Conservation (phyloP, 2,113 vertebrate genomes). For the Chlamydotis undulata region DNA sequence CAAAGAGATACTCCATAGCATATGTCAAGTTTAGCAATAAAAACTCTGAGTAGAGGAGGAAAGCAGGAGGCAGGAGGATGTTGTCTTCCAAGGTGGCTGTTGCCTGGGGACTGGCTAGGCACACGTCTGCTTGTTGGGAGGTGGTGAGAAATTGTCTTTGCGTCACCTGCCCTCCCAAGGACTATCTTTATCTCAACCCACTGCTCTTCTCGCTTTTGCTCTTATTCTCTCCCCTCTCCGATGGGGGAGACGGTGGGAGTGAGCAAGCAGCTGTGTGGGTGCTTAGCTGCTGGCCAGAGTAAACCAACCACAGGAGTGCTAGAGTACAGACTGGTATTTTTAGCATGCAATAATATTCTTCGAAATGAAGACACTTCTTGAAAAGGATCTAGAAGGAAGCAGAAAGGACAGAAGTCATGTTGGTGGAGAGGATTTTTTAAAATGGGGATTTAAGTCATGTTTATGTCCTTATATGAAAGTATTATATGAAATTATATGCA, state of each 20-base stretch:
- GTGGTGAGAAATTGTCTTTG: not conserved
- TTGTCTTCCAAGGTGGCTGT: not conserved
- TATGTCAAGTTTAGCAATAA: not conserved
- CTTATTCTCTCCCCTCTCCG: not conserved
- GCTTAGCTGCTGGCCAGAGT: not conserved
- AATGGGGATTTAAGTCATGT: not conserved
- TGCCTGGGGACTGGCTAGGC: not conserved
- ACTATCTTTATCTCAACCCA: not conserved
- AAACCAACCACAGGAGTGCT: not conserved
- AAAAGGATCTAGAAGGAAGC: not conserved
- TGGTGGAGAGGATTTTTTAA: not conserved
- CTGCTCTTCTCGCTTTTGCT: not conserved
- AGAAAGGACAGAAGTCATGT: not conserved
- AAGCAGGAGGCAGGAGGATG: fast-evolving
- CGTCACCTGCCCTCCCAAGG: not conserved
- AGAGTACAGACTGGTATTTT: not conserved
- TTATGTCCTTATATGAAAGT: not conserved
- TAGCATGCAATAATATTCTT: not conserved
- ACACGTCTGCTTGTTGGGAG: not conserved
- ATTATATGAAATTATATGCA: too few relatives aligned
- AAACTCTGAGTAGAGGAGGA: not conserved
- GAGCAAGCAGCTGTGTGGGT: not conserved
- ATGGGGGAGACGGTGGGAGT: not conserved
- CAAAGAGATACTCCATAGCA: not conserved
- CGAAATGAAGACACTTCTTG: not conserved